phyloP scores from a whole-genome alignment of 2,888 invertebrate genomes.

The Ophion slaviceki region DNA sequence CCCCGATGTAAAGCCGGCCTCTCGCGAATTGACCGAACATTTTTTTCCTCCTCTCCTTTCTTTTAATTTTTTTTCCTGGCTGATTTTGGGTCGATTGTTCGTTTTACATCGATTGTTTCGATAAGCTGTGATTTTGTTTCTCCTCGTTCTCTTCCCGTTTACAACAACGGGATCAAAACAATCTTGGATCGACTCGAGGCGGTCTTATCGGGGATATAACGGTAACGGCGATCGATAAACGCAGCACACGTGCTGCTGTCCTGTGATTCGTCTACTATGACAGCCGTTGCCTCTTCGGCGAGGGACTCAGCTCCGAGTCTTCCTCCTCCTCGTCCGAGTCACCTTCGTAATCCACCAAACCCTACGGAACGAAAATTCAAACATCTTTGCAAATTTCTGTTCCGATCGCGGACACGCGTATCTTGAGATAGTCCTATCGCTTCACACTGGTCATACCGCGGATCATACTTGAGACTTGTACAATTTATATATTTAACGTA shows the following conservation, averaged over 20 bases:
- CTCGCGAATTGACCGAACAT: constrained; percentile 55
- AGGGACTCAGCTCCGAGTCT: constrained; percentile 86
- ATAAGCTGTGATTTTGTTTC: constrained; percentile 23
- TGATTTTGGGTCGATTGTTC: constrained; percentile 15
- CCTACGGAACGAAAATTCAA: constrained; percentile 84
- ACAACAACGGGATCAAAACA: constrained; percentile 65
- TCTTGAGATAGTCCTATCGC: neutral
- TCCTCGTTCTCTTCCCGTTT: constrained; percentile 49
- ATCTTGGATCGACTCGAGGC: constrained; percentile 67
- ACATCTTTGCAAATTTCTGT: neutral
- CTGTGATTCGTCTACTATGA: constrained; percentile 86
- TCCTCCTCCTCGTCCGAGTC: constrained; percentile 98
- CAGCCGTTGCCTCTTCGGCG: constrained; percentile 90
- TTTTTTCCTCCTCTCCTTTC: constrained; percentile 6
- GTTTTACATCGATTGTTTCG: constrained; percentile 26
- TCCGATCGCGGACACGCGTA: neutral
- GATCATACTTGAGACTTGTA: no score
- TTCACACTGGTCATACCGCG: no score
- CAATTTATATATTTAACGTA: no score
- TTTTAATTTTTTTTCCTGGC: constrained; percentile 5
- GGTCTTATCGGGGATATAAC: constrained; percentile 69
- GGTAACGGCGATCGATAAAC: constrained; percentile 74
- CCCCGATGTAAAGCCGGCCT: constrained; percentile 53
- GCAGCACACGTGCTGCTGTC: constrained; percentile 77
- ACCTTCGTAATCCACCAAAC: constrained; percentile 98